Evolutionary conservation across 2,797 vertebrate genomes (phyloP).

Genomic region (Synanceia verrucosa): DNA sequence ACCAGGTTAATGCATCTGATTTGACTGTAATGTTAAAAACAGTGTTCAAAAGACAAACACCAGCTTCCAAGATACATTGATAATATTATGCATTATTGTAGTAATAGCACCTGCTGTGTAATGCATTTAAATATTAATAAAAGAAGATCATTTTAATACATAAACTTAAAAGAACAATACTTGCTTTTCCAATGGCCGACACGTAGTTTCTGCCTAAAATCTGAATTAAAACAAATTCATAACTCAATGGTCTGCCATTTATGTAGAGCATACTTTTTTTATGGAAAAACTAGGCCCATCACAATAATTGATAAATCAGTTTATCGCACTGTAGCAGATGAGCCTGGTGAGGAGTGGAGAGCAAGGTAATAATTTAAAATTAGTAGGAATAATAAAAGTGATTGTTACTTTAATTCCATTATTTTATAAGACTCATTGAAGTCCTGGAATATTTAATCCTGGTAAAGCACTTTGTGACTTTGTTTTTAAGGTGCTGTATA

Average conservation of each 20-base stretch:
- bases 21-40: not conserved
- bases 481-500: not conserved
- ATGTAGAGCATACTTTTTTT: not conserved
- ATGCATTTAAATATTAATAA: slow-evolving; percentile 1
- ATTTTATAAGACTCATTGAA: not conserved
- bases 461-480: not conserved
- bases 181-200: not conserved
- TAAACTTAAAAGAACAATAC: not conserved
- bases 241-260: not conserved
- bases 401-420: not conserved
- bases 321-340: too few relatives aligned
- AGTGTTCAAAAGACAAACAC: not conserved
- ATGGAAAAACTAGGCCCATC: too few relatives aligned
- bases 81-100: not conserved
- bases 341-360: too few relatives aligned
- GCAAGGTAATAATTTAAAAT: too few relatives aligned
- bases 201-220: not conserved
- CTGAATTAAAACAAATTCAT: not conserved
- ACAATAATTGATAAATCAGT: too few relatives aligned
- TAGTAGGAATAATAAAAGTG: too few relatives aligned
- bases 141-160: too few relatives aligned
- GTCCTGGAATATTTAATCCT: not conserved
- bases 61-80: not conserved
- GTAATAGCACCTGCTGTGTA: not conserved
- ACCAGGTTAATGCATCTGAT: not conserved